These are phyloP conservation scores for Nerophis lumbriciformis DNA, from an alignment of 2,113 vertebrate genomes.

Conservation along the genomic window DNA sequence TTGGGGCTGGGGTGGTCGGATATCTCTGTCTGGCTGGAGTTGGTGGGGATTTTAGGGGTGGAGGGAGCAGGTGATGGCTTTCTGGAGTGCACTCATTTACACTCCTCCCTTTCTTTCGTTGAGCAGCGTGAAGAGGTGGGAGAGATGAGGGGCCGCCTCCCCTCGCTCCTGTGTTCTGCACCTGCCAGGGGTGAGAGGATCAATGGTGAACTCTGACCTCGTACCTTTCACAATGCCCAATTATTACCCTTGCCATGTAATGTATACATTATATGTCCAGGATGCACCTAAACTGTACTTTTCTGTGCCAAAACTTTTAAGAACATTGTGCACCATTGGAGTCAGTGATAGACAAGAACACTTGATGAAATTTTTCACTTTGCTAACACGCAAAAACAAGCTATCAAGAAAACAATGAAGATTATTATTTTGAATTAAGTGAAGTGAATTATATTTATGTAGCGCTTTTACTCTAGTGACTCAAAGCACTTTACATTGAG, in stretches of 20 bases:
- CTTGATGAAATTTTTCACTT: not conserved
- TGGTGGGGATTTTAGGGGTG: constrained; percentile 53
- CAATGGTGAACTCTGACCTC: constrained; percentile 69
- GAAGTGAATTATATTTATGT: too few species aligned
- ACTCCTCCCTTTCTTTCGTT: constrained; percentile 75
- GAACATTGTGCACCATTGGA: not conserved
- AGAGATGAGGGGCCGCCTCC: constrained; percentile 70
- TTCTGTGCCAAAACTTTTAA: constrained; percentile 2
- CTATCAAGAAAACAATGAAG: too few species aligned
- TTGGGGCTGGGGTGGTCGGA: constrained; percentile 41
- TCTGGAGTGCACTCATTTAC: constrained; percentile 77
- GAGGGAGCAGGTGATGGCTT: constrained; percentile 76
- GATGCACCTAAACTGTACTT: not conserved
- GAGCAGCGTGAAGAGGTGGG: constrained; percentile 78
- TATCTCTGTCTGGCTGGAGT: constrained; percentile 54
- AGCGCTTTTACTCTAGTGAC: too few species aligned
- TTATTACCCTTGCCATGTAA: constrained; percentile 48
- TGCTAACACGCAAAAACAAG: not conserved
- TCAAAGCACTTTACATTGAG: too few species aligned
- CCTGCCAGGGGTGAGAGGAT: constrained; percentile 67
- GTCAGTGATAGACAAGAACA: constrained; percentile 1
- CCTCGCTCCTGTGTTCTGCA: constrained; percentile 70
- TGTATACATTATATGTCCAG: constrained; percentile 38
- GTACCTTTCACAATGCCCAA: constrained; percentile 58
- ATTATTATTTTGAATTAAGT: too few species aligned